Percentiles rank a stretch among this genome's conserved stretches.
phyloP scores from a whole-genome alignment of 2,888 invertebrate genomes.

The Lycia hirtaria region DNA sequence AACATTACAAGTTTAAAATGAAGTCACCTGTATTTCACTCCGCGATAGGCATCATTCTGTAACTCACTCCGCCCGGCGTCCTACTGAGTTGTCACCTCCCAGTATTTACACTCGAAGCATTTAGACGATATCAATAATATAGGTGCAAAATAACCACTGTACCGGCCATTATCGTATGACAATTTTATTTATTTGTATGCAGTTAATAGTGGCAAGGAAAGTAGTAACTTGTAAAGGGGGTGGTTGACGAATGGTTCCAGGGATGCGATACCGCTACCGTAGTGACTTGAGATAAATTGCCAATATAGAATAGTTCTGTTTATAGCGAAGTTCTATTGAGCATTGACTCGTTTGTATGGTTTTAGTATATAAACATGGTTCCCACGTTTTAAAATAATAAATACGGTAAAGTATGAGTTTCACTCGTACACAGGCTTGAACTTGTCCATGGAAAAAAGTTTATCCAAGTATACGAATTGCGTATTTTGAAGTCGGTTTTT shows the following conservation, averaged over 20 bases:
- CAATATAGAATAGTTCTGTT: background rate
- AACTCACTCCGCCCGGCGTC: constrained; percentile 19
- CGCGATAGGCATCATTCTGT: constrained; percentile 44
- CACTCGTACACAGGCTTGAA: too few relatives aligned
- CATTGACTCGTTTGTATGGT: too few relatives aligned
- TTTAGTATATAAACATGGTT: too few relatives aligned
- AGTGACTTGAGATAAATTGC: background rate
- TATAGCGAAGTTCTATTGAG: background rate
- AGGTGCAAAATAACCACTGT: constrained; percentile 51
- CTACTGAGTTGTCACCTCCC: constrained; percentile 35
- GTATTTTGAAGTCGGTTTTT: too few relatives aligned
- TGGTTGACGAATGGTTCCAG: constrained; percentile 14
- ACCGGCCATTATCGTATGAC: constrained; percentile 52
- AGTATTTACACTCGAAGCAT: constrained; percentile 43
- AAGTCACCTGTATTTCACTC: constrained; percentile 21
- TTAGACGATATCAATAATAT: constrained; percentile 52
- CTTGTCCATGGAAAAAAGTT: too few relatives aligned
- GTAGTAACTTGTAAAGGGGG: constrained; percentile 43
- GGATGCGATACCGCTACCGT: constrained; percentile 6
- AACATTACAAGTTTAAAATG: constrained; percentile 19
- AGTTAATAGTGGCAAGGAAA: constrained; percentile 41
- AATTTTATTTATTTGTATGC: constrained; percentile 48
- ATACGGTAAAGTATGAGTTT: too few relatives aligned
- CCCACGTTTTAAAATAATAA: too few relatives aligned
- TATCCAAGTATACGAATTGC: too few relatives aligned